These are phyloP conservation scores for Phyto melanocephala DNA, from an alignment of 2,888 invertebrate species.

Conservation along the genomic window DNA sequence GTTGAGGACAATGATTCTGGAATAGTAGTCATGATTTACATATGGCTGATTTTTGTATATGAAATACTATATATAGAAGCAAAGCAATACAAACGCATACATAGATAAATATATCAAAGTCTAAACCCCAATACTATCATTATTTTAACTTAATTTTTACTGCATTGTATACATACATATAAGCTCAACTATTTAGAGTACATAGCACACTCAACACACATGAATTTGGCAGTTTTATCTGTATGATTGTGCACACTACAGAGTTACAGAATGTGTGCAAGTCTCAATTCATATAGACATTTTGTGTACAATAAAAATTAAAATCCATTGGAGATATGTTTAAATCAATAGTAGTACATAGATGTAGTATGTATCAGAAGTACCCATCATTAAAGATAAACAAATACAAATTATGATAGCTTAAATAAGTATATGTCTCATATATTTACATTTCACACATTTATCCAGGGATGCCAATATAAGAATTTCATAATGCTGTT, in stretches of 20 bases:
- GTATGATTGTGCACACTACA: not conserved
- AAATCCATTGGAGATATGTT: slow-evolving; percentile 34
- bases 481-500: too few species aligned
- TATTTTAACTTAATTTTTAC: slow-evolving; percentile 2
- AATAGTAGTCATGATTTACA: slow-evolving; percentile 16
- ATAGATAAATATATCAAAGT: not conserved
- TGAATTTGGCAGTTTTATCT: not conserved
- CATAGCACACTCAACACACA: too few species aligned
- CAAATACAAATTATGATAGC: not conserved
- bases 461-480: not conserved
- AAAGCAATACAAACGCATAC: not conserved
- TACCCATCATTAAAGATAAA: slow-evolving; percentile 31
- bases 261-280: slow-evolving; percentile 13
- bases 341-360: not conserved
- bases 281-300: slow-evolving; percentile 57
- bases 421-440: not conserved
- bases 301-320: slow-evolving; percentile 20
- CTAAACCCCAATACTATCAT: not conserved
- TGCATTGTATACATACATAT: slow-evolving; percentile 1
- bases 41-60: not conserved
- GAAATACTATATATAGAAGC: not conserved
- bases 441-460: slow-evolving; percentile 2
- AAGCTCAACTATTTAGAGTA: not conserved
- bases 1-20: not conserved
- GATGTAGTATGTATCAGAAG: not conserved